phyloP scores from a whole-genome alignment of 2,888 invertebrate genomes.

The Bimastos eiseni region DNA sequence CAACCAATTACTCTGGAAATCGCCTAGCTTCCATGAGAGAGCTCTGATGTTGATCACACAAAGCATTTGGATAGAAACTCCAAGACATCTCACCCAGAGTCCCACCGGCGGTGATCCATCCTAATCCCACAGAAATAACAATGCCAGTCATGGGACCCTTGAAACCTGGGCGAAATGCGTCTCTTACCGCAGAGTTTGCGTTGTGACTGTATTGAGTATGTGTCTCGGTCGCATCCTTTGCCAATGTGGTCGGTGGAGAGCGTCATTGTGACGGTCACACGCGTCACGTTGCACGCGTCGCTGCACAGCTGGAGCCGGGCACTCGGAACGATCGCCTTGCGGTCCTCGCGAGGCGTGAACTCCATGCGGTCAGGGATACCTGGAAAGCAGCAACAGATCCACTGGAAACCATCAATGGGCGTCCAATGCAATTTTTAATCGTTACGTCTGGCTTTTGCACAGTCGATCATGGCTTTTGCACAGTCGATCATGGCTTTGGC shows the following conservation, averaged over 20 bases:
- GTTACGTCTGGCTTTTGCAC: neutral
- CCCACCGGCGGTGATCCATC: neutral
- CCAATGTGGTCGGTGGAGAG: slow-evolving; percentile 84
- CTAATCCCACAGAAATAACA: neutral
- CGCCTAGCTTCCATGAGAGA: neutral
- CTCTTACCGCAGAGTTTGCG: slow-evolving; percentile 77
- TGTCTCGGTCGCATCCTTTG: slow-evolving; percentile 93
- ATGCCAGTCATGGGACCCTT: neutral
- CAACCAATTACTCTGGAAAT: neutral
- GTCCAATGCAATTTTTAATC: neutral
- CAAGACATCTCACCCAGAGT: neutral
- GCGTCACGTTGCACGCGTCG: slow-evolving; percentile 63
- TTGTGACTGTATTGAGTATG: slow-evolving; percentile 83
- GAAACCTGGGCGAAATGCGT: too few species aligned
- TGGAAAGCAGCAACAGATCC: slow-evolving; percentile 9
- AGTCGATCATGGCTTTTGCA: neutral
- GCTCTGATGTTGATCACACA: too few species aligned
- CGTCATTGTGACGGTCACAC: slow-evolving; percentile 66
- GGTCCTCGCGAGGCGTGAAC: slow-evolving; percentile 30
- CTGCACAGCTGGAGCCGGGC: slow-evolving; percentile 66
- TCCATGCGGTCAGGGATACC: slow-evolving; percentile 34
- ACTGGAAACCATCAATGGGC: neutral
- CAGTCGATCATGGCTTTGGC: neutral
- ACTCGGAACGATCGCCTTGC: slow-evolving; percentile 78
- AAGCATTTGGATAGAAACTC: neutral